Evolutionary conservation across 2,888 invertebrate species (phyloP).

Genomic region (Labia minor): DNA sequence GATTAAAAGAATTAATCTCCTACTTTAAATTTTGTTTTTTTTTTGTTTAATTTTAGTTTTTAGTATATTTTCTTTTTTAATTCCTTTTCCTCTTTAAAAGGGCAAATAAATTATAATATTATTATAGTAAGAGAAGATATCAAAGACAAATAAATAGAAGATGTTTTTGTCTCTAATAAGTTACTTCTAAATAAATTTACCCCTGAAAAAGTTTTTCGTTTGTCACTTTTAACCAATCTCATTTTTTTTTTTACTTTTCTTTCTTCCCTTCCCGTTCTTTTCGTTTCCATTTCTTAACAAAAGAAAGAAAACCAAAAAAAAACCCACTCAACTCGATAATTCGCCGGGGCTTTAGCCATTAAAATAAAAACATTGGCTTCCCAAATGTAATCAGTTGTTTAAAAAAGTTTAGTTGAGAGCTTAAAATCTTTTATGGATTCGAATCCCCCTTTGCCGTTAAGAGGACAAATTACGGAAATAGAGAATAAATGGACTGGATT

Average conservation of each 20-base stretch:
- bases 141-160: no score
- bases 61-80: no score
- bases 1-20: no score
- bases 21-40: no score
- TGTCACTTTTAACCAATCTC: not conserved
- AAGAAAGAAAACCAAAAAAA: slow-evolving; percentile 15
- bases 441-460: not conserved
- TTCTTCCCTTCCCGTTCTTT: not conserved
- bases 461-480: slow-evolving; percentile 13
- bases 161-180: no score
- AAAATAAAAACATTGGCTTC: slow-evolving; percentile 20
- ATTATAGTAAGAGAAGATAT: no score
- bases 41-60: no score
- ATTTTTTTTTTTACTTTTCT: no score
- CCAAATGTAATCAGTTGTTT: slow-evolving; percentile 24
- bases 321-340: slow-evolving; percentile 22
- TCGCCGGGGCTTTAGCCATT: slow-evolving; percentile 19
- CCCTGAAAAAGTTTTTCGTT: not conserved
- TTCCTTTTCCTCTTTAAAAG: no score
- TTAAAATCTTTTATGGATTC: slow-evolving; percentile 26
- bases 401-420: slow-evolving; percentile 21
- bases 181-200: no score
- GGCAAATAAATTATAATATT: no score
- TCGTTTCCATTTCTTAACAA: slow-evolving; percentile 8
- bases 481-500: slow-evolving; percentile 13